A percentile compares a stretch with the other conserved stretches of the same genome.
Conservation (phyloP, 1,140 invertebrate genomes). For the Saccostrea echinata region DNA sequence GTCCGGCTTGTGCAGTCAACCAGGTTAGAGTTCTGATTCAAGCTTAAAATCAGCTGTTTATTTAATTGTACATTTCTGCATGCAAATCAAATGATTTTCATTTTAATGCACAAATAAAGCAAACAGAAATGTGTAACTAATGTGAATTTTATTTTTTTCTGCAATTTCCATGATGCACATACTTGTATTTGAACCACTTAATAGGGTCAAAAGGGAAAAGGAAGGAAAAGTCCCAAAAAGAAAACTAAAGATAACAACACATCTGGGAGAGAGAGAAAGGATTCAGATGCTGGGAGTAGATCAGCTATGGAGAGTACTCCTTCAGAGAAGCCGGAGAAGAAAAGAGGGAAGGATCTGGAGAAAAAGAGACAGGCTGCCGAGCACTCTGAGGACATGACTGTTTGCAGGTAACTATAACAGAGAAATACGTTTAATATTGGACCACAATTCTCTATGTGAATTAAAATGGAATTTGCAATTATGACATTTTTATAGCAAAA, state of each 20-base stretch:
- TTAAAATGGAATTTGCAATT: too few species aligned
- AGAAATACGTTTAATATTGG: too few species aligned
- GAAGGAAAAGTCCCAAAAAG: conserved; percentile 56
- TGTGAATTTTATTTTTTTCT: too few species aligned
- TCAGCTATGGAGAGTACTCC: conserved; percentile 45
- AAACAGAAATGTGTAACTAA: too few species aligned
- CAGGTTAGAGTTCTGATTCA: conserved; percentile 49
- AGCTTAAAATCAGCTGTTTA: not conserved
- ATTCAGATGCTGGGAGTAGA: conserved; percentile 55
- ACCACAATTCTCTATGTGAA: too few species aligned
- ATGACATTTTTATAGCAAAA: too few species aligned
- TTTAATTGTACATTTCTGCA: too few species aligned
- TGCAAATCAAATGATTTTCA: too few species aligned
- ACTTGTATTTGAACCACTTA: too few species aligned
- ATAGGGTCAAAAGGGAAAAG: conserved; percentile 45
- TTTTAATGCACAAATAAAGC: too few species aligned
- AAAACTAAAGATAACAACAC: conserved; percentile 44
- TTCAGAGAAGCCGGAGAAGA: conserved; percentile 58
- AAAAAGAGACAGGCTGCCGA: conserved; percentile 52
- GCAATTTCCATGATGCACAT: too few species aligned
- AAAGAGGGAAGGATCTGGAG: conserved; percentile 63
- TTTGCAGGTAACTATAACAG: conserved; percentile 66
- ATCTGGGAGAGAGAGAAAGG: conserved; percentile 56
- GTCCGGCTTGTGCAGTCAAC: conserved; percentile 53
- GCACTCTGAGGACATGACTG: conserved; percentile 67